These are phyloP conservation scores for Phytoseiulus persimilis DNA, from an alignment of 2,888 invertebrate genomes.

Conservation along the genomic window DNA sequence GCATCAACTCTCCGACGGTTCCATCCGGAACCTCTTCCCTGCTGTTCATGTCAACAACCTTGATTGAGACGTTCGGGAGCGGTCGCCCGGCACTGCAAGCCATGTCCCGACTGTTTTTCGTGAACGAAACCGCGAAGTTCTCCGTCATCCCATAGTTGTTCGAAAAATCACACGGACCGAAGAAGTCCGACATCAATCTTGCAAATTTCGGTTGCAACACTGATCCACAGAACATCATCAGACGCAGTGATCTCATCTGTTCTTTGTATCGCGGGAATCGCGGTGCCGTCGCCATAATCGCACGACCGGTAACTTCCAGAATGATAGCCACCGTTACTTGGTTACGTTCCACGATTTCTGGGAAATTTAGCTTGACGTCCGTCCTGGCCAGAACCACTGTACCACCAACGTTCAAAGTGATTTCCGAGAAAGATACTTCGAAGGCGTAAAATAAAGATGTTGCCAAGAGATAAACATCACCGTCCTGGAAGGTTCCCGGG, in stretches of 20 bases:
- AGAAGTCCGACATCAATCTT: slow-evolving; percentile 17
- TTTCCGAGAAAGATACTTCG: slow-evolving; percentile 20
- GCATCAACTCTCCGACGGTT: slow-evolving; percentile 20
- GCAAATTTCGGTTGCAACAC: slow-evolving; percentile 25
- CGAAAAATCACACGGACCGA: slow-evolving; percentile 9
- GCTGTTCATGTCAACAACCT: slow-evolving; percentile 21
- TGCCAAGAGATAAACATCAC: slow-evolving; percentile 29
- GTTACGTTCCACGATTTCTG: slow-evolving; percentile 20
- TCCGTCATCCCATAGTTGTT: slow-evolving; percentile 37
- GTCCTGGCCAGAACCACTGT: slow-evolving; percentile 30
- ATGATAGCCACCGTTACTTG: background rate
- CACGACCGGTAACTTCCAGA: slow-evolving; percentile 7
- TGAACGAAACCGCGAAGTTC: slow-evolving; percentile 28
- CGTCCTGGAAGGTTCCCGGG: background rate
- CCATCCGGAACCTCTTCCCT: slow-evolving; percentile 17
- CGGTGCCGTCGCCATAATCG: slow-evolving; percentile 13
- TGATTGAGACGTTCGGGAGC: background rate
- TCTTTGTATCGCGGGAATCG: slow-evolving; percentile 16
- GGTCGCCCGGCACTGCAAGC: background rate
- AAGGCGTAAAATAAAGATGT: slow-evolving; percentile 21
- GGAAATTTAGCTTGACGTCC: slow-evolving; percentile 17
- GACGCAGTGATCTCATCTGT: slow-evolving; percentile 9
- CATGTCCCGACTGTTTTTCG: background rate
- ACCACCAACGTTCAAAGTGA: slow-evolving; percentile 31
- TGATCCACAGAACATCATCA: slow-evolving; percentile 30